Evolutionary conservation across 2,888 invertebrate genomes (phyloP).

Genomic region (Papilio elwesi): DNA sequence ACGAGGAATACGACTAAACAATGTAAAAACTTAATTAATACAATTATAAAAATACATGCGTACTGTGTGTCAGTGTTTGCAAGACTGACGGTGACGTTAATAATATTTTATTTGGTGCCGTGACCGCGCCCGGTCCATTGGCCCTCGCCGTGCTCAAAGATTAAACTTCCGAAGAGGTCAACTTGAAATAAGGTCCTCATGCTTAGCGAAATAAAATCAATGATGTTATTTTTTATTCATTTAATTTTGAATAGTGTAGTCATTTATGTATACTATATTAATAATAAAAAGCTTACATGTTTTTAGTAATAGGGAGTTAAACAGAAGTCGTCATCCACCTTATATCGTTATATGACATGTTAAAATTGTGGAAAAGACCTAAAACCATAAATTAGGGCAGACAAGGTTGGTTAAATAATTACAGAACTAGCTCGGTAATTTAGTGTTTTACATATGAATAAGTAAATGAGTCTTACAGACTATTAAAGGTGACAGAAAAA

Average conservation of each 20-base stretch:
- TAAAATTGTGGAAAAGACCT: too few relatives aligned
- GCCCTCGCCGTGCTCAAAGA: conserved; percentile 50
- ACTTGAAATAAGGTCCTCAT: conserved; percentile 6
- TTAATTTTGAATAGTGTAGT: too few relatives aligned
- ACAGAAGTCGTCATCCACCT: too few relatives aligned
- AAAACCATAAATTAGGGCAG: too few relatives aligned
- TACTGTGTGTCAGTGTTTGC: conserved; percentile 49
- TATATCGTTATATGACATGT: too few relatives aligned
- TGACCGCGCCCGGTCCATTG: conserved; percentile 61
- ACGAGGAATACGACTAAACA: neutral
- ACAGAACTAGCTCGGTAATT: neutral
- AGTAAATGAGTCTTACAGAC: neutral
- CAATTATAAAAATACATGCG: conserved; percentile 36
- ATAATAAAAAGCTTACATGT: too few relatives aligned
- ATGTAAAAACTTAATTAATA: conserved; percentile 32
- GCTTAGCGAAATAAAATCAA: neutral
- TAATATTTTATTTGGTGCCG: conserved; percentile 68
- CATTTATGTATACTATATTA: too few relatives aligned
- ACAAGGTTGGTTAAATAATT: too few relatives aligned
- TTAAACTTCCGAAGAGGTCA: conserved; percentile 37
- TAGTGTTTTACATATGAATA: neutral
- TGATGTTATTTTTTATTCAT: too few relatives aligned
- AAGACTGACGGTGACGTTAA: conserved; percentile 57
- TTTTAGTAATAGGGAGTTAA: too few relatives aligned
- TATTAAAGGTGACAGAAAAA: neutral